A percentile compares a stretch with the other conserved stretches of the same genome.
Evolutionary conservation across 2,888 invertebrate species (phyloP).

Genomic region (Periphyllus acericola): DNA sequence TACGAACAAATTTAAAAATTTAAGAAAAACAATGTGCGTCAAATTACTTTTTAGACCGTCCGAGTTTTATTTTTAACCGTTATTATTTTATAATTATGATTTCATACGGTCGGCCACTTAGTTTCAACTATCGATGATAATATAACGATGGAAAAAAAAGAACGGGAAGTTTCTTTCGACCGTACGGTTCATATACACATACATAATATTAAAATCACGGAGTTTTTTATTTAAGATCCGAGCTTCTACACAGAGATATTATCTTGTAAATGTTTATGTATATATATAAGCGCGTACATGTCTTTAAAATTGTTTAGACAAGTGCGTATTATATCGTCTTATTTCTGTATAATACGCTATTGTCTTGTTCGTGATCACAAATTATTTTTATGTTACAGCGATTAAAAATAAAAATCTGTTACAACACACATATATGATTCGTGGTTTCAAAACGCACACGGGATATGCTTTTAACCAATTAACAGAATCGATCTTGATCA

Average conservation of each 20-base stretch:
- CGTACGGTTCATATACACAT: neutral
- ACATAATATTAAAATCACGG: neutral
- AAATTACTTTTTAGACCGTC: neutral
- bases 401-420: neutral
- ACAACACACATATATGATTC: neutral
- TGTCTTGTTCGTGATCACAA: neutral
- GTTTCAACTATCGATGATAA: neutral
- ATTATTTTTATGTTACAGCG: too few species aligned
- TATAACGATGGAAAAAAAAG: neutral
- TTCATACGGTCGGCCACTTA: neutral
- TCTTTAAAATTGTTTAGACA: neutral
- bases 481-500: slow-evolving; percentile 15
- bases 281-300: neutral
- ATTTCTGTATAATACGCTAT: neutral
- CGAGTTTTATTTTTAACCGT: neutral
- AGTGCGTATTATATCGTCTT: neutral
- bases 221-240: slow-evolving; percentile 3
- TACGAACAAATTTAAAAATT: too few species aligned
- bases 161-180: neutral
- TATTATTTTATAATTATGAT: neutral
- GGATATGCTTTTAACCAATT: neutral
- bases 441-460: neutral
- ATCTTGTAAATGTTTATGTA: neutral
- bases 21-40: too few species aligned
- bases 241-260: neutral